Base-by-base conservation (phyloP, 1,140 invertebrate genomes). In the Zaprionus africanus region DNA sequence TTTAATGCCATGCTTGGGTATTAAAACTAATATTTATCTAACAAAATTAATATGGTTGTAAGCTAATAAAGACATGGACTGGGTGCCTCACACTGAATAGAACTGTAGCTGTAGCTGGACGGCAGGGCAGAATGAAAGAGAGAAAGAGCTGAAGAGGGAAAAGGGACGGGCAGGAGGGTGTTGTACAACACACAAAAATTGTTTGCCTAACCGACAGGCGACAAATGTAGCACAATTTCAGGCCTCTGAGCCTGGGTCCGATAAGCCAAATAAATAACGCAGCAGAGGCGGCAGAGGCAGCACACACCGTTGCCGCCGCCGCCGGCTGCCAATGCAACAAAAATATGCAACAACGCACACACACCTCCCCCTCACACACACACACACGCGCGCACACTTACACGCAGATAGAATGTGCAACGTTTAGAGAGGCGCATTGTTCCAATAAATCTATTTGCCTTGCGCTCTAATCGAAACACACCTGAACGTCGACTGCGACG, bases 1-100 rank as follows among this genome's bases (percentile, higher is more conserved):
- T 15, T 46, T 31, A 41, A 36, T 61, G 28, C 12, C 46, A 34
- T 1, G 15, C 26, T 41, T 36, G n/a, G 73, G 73, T 76, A 76
- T 76, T 71, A 88, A 92, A 91, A 92, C 85, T 92, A 92, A 92
- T 92, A 92, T 92, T 92, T 92, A 92, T 92, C 90, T 92, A 92
- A 91, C 86, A 85, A 90, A 88, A 90, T 90, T 90, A 88, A 88
- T 88, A 88, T 88, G 84, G 83, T 90, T 90, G 76, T 75, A 79
- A 83, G 79, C 79, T 79, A 82, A 87, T 87, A 82, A 74, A 80
- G 73, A 81, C 84, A 67, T 43, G 46, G 19, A 60, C 63, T 54
- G 56, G 22, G 46, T 9, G 46, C 13, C 9, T 22, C 4, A 19
- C 12, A 51, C 6, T 51, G 46, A 51, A 51, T 51, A 9, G 19